phyloP scores from a whole-genome alignment of 2,888 invertebrate genomes.

The Piscicola geometra region DNA sequence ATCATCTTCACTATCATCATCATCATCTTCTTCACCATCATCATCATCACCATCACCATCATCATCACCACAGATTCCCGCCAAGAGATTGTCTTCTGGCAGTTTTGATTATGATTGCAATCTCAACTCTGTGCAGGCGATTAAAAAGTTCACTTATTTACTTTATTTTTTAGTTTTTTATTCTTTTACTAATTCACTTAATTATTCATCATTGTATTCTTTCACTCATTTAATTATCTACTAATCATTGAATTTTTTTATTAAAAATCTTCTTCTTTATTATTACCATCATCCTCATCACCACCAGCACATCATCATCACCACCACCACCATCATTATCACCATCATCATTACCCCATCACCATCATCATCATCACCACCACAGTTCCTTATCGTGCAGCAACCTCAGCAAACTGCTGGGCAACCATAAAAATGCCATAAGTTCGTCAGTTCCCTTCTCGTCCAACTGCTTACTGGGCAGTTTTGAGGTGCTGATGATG shows the following conservation, averaged over 20 bases:
- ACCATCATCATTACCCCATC: background rate
- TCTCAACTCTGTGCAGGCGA: constrained; percentile 67
- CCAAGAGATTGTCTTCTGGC: constrained; percentile 67
- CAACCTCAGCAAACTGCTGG: constrained; percentile 47
- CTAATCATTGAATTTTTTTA: background rate
- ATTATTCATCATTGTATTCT: background rate
- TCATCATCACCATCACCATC: background rate
- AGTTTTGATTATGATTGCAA: constrained; percentile 80
- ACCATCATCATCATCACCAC: constrained; percentile 27
- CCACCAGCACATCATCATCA: background rate
- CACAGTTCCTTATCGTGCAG: constrained; percentile 56
- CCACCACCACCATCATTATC: background rate
- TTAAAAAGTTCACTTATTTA: constrained; percentile 65
- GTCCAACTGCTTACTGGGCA: constrained; percentile 64
- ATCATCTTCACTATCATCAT: background rate
- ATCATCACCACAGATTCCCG: constrained; percentile 61
- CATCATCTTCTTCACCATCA: background rate
- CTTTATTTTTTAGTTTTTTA: no score
- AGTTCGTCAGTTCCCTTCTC: constrained; percentile 58
- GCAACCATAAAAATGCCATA: constrained; percentile 47
- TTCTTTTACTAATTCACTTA: background rate
- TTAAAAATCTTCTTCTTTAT: background rate
- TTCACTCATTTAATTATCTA: background rate
- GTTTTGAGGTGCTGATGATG: constrained; percentile 66
- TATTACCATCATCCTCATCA: background rate